Percentiles rank a stretch among this genome's conserved stretches.
Evolutionary conservation across 2,113 vertebrate species (phyloP).

Genomic region (Colinus virginianus): DNA sequence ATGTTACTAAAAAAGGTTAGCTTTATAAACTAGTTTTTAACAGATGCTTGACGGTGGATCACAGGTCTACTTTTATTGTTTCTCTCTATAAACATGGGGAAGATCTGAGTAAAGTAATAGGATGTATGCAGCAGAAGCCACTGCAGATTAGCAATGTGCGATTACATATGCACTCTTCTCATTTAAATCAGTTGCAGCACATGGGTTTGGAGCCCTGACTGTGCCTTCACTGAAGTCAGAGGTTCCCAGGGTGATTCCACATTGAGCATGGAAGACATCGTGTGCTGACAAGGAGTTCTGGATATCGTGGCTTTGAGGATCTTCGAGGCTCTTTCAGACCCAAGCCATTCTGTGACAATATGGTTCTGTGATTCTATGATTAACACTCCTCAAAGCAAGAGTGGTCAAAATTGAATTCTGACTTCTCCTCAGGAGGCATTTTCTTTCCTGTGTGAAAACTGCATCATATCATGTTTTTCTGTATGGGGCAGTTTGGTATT

Average conservation of each 20-base stretch:
- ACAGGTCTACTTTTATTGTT: neutral
- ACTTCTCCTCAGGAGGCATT: neutral
- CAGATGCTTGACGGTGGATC: neutral
- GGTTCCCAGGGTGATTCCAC: neutral
- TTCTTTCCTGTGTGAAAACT: neutral
- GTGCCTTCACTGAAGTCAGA: neutral
- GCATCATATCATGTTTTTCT: neutral
- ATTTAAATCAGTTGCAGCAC: neutral
- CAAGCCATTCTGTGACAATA: too few relatives aligned
- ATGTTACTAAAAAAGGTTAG: neutral
- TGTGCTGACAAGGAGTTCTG: neutral
- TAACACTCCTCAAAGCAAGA: neutral
- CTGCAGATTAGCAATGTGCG: neutral
- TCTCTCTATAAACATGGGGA: neutral
- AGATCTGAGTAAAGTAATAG: neutral
- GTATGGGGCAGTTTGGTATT: neutral
- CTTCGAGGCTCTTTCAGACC: too few relatives aligned
- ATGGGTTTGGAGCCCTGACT: neutral
- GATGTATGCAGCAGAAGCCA: rapidly evolving
- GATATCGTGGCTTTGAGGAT: neutral
- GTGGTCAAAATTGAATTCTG: neutral
- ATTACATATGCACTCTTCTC: neutral
- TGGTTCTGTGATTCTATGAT: too few relatives aligned
- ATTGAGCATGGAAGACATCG: rapidly evolving
- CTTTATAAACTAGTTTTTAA: neutral